Evolutionary conservation across 2,888 invertebrate species (phyloP).

Genomic region (Ormyrus thymus): DNA sequence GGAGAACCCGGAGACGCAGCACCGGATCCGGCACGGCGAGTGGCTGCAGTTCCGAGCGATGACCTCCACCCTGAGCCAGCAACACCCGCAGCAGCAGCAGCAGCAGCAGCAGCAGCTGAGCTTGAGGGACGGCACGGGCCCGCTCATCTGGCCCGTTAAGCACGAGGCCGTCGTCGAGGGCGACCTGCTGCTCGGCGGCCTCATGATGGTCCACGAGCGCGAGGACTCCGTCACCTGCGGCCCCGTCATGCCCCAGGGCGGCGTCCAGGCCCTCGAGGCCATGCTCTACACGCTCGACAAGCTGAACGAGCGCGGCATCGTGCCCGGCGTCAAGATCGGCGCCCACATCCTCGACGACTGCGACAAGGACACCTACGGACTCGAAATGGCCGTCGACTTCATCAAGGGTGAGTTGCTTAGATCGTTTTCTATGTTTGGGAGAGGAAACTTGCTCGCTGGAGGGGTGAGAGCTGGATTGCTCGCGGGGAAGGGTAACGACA

Average conservation of each 20-base stretch:
- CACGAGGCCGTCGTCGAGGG: conserved; percentile 88
- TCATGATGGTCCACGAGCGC: conserved; percentile 97
- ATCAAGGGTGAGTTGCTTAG: conserved; percentile 87
- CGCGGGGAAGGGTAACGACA: no score
- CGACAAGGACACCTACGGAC: conserved; percentile 95
- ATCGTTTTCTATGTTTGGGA: not conserved
- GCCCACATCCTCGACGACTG: conserved; percentile 95
- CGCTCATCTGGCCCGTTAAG: conserved; percentile 85
- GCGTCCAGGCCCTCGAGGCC: conserved; percentile 90
- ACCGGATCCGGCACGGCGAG: conserved; percentile 67
- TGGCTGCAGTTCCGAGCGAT: conserved; percentile 64
- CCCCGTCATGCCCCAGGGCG: conserved; percentile 95
- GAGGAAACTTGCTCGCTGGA: no score
- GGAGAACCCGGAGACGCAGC: conserved; percentile 66
- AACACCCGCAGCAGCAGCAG: conserved; percentile 29
- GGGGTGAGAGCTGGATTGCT: no score
- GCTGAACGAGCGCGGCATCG: conserved; percentile 81
- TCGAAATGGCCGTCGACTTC: conserved; percentile 97
- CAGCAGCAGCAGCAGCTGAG: conserved; percentile 8
- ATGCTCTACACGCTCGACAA: conserved; percentile 94
- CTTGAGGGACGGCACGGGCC: not conserved
- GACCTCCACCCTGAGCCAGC: conserved; percentile 52
- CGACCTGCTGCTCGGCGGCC: conserved; percentile 90
- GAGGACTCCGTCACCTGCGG: conserved; percentile 93
- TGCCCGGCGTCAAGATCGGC: conserved; percentile 88